These are phyloP conservation scores for Agrotis clavis DNA, from an alignment of 2,888 invertebrate genomes.

Conservation along the genomic window DNA sequence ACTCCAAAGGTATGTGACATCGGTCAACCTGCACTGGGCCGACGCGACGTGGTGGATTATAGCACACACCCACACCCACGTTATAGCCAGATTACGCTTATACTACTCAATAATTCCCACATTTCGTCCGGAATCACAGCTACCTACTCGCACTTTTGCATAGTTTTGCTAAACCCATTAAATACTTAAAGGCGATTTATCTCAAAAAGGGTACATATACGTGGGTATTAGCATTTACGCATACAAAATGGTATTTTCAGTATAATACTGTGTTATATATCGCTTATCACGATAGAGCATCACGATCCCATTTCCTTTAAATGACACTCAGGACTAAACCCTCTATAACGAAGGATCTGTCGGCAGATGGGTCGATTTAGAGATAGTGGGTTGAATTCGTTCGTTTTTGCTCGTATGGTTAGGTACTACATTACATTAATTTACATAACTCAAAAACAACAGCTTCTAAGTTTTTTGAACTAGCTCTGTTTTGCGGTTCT, in stretches of 20 bases:
- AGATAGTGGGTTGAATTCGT: slow-evolving; percentile 12
- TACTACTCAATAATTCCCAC: too few species aligned
- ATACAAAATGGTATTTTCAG: not conserved
- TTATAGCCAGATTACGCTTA: too few species aligned
- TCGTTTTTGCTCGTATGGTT: not conserved
- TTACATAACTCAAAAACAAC: too few species aligned
- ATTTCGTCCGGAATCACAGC: too few species aligned
- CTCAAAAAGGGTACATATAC: not conserved
- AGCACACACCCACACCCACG: too few species aligned
- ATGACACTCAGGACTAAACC: slow-evolving; percentile 19
- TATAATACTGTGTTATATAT: slow-evolving; percentile 7
- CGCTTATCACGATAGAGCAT: slow-evolving; percentile 42
- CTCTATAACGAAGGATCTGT: not conserved
- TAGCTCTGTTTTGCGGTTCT: not conserved
- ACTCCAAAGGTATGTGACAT: too few species aligned
- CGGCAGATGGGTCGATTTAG: slow-evolving; percentile 2
- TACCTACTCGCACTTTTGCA: not conserved
- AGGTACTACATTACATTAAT: not conserved
- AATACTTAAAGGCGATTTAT: slow-evolving; percentile 10
- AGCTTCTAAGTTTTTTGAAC: too few species aligned
- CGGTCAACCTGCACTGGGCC: too few species aligned
- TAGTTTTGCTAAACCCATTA: slow-evolving; percentile 6
- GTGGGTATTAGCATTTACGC: slow-evolving; percentile 11
- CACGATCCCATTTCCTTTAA: slow-evolving; percentile 49
- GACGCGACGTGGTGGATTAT: too few species aligned